These are phyloP conservation scores for Drosophila diplacantha DNA, from an alignment of 2,888 invertebrate species.

Conservation along the genomic window DNA sequence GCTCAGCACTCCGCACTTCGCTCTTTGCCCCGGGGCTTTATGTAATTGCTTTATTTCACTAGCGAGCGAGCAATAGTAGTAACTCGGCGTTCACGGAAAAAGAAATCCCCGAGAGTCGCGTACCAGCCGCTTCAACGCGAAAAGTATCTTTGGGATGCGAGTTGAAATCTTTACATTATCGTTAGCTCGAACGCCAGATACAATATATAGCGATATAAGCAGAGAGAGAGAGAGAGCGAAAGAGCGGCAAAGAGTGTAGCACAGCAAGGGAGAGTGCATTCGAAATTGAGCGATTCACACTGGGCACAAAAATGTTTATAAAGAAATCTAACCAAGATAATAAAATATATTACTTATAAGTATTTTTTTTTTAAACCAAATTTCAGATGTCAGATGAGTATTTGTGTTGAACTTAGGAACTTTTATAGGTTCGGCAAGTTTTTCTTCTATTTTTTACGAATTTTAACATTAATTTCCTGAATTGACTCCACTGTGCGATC, in stretches of 20 bases:
- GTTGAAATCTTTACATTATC: constrained; percentile 38
- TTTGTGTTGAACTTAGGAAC: too few species aligned
- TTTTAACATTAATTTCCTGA: neutral
- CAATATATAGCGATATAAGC: constrained; percentile 33
- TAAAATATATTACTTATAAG: neutral
- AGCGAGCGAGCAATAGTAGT: constrained; percentile 26
- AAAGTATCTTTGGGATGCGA: constrained; percentile 56
- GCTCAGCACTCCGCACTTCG: constrained; percentile 4
- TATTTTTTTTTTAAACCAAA: neutral
- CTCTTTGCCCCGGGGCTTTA: constrained; percentile 30
- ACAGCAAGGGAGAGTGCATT: constrained; percentile 6
- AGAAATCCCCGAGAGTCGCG: constrained; percentile 22
- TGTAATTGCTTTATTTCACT: constrained; percentile 48
- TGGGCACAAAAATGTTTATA: neutral
- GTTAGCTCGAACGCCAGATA: constrained; percentile 44
- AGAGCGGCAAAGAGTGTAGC: constrained; percentile 1
- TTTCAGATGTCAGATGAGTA: too few species aligned
- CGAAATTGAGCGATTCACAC: constrained; percentile 2
- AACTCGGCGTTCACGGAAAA: constrained; percentile 18
- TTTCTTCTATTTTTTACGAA: too few species aligned
- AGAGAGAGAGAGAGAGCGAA: constrained; percentile 16
- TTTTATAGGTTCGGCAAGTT: too few species aligned
- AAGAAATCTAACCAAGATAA: neutral
- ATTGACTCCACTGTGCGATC: constrained; percentile 1
- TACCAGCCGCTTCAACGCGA: constrained; percentile 62